phyloP scores from a whole-genome alignment of 2,888 invertebrate species.

The Ceriagrion tenellum region DNA sequence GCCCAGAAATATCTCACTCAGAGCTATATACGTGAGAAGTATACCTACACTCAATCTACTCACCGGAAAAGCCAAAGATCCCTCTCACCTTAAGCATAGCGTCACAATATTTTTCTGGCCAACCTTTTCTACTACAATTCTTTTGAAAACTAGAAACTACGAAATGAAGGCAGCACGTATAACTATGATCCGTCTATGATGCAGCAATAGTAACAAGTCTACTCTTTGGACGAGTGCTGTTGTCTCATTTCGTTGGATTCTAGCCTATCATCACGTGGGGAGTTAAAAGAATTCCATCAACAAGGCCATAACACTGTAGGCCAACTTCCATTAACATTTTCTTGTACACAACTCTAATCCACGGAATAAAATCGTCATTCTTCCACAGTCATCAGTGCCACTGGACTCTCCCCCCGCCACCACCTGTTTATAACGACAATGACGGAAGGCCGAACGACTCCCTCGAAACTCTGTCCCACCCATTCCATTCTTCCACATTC shows the following conservation, averaged over 20 bases:
- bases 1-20: too few species aligned
- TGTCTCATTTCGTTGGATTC: not conserved
- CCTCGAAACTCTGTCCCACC: not conserved
- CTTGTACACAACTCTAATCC: not conserved
- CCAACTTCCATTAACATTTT: not conserved
- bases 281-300: not conserved
- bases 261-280: not conserved
- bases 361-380: not conserved
- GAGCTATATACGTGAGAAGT: too few species aligned
- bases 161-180: too few species aligned
- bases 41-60: too few species aligned
- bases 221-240: not conserved
- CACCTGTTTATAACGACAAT: not conserved
- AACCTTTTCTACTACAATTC: too few species aligned
- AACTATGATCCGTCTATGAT: too few species aligned
- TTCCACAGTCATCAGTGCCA: not conserved
- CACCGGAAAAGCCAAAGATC: too few species aligned
- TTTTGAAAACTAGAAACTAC: too few species aligned
- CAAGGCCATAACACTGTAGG: not conserved
- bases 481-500: not conserved
- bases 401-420: too few species aligned
- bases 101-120: too few species aligned
- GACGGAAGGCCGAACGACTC: not conserved
- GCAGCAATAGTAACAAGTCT: too few species aligned
- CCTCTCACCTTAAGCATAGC: too few species aligned